Base-by-base conservation (phyloP, 2,113 vertebrate species). In the Tauraco erythrolophus region DNA sequence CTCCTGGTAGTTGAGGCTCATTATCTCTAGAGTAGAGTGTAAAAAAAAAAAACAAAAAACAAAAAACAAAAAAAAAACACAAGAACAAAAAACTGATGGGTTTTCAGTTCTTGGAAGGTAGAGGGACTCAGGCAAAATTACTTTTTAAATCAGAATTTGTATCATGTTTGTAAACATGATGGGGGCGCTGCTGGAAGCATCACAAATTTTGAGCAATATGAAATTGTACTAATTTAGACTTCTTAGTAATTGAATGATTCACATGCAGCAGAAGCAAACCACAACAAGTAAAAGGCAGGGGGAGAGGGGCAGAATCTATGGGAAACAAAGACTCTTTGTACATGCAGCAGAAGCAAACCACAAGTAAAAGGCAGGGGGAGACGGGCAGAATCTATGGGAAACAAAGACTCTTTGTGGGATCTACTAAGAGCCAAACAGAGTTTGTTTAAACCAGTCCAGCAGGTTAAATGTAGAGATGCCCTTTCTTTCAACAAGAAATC, bases 331-430 rank as follows among this genome's bases (percentile, higher is more conserved):
- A 37, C 35, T 50, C 94, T 95, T 95, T 97, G 96, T 71, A 46
- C 6, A 9, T 39, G 19, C 23, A 64, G 31, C 17, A 46, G 46
- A 84, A 77, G 53, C 35, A 24, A 76, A 78, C 60, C 41, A 37
- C 69, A 95, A 69, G 57, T 64, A 84, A 91, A 90, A 70, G 9
- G 41, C 41, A 11, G 24, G 77, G 35, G 2, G 1, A 1, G 1
- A 7, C 46, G 41, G 41, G 41, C 41, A 46, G n/a, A 13, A 43
- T 21, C 17, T 19, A 9, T 65, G 61, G 50, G 11, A 62, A 62
- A 97, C 80, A 97, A 97, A 94, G 75, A 37, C 35, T 50, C 94
- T 95, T 95, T 97, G 96, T 96, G 50, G 11, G 3, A 48, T 57
- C 24, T 68, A 31, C 25, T 43, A 60, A 56, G 17, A 88, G 37